A percentile compares a stretch with the other conserved stretches of the same genome.
phyloP scores from a whole-genome alignment of 2,797 vertebrate species.

The Lagorchestes hirsutus region DNA sequence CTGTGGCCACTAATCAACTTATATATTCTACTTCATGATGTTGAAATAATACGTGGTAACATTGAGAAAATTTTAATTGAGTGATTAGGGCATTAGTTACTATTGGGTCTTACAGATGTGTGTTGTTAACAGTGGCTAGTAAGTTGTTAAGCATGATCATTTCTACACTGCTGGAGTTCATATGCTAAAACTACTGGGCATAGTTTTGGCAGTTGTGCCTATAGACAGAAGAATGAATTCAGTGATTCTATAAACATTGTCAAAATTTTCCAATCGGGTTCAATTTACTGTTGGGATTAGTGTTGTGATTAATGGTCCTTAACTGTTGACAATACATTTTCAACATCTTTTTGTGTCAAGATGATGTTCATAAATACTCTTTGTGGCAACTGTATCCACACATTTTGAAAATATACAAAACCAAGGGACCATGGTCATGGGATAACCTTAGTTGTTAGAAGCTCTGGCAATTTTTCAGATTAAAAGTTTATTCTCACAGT shows the following conservation, averaged over 20 bases:
- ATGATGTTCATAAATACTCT: neutral
- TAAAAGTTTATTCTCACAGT: neutral
- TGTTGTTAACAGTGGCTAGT: neutral
- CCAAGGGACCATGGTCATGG: neutral
- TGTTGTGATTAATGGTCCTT: neutral
- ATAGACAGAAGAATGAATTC: neutral
- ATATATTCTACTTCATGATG: neutral
- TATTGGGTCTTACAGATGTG: neutral
- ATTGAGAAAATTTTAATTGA: neutral
- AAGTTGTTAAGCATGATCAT: neutral
- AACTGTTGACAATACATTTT: conserved; percentile 28
- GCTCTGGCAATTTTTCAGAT: neutral
- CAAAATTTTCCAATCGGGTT: neutral
- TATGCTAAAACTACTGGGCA: neutral
- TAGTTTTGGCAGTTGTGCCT: neutral
- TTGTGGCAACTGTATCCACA: neutral
- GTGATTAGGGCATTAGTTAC: neutral
- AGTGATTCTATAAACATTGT: neutral
- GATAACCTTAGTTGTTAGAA: neutral
- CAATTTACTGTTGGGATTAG: neutral
- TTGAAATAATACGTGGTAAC: neutral
- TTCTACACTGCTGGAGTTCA: neutral
- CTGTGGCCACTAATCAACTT: neutral
- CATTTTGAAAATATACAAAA: neutral
- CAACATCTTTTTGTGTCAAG: conserved; percentile 38